Evolutionary conservation across 2,888 invertebrate genomes (phyloP), one percentile per base, ranked within the genome.

Genomic region (Macroteleia sp.): DNA sequence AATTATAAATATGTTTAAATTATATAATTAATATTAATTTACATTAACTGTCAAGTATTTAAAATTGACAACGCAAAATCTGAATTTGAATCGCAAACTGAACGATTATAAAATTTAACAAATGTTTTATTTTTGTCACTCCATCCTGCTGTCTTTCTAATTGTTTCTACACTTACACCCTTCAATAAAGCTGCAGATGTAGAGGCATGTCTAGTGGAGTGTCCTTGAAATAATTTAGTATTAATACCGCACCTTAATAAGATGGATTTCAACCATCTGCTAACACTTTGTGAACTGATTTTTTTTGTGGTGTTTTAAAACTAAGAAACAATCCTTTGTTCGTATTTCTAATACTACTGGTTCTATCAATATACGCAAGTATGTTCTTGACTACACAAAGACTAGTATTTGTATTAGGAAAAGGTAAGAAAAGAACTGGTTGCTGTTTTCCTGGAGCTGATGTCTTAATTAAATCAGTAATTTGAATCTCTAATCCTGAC

Each of bases 381-480:
- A 69, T 6, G 8, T 36, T 52, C 6, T 14, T 48, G 6, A 70
- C 70, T 25, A 66, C 62, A 41, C 66, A 71, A 9, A 73, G 6
- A 19, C 61, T 46, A 1, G 41, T 39, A 34, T 19, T 32, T 28
- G 73, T 10, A 10, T 17, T 25, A n/a, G 56, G 41, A 17, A 59
- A 61, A 5, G 76, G 67, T 30, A 71, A 17, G 17, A 34, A 9
- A 0, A 76, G 39, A 5, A 62, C 1, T 2, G 70, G 70, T 30
- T 67, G 44, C n/a, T 3, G n/a, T 8, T 14, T 48, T 12, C 42
- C 59, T 20, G 70, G 61, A 2, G 50, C 46, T n/a, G 67, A 77
- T 3, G 75, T 80, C 41, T 80, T 77, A 25, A 80, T 71, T 4
- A 32, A 1, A 10, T 77, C 67, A 8, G 62, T 10, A n/a, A 80